Base-by-base conservation (phyloP, 2,797 vertebrate genomes). In the Aphelocoma californica region DNA sequence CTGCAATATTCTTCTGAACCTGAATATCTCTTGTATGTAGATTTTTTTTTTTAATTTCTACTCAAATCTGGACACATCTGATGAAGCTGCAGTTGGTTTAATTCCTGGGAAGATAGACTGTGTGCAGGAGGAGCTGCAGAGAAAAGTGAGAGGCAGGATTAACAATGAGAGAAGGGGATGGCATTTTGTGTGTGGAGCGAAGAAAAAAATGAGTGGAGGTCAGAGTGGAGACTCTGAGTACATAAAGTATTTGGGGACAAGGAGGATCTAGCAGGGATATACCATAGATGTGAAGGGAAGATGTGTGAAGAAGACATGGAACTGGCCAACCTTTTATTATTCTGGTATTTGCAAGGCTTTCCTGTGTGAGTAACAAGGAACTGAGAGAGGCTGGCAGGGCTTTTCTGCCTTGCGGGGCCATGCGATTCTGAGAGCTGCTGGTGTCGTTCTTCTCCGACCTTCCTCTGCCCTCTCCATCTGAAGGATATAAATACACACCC, bases 351-450 rank as follows among this genome's bases (percentile, higher is more conserved):
- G 64, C 42, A 64, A 72, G 50, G 40, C 36, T 79, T 71, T 44
- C 4, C 44, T 62, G 16, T 42, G 44, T 78, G 62, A n/a, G 3
- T 15, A 26, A 10, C 5, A 34, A 42, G 5, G 14, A 36, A 10
- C 38, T 42, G 64, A 44, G 34, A 29, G 60, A 54, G 48, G 14
- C n/a, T 53, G 75, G 13, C 67, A 38, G 90, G 26, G 29, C 38
- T 81, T 45, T 78, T 21, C 34, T 14, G 12, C 74, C 71, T 69
- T 29, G 45, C 4, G 7, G 42, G 32, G 42, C 60, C 18, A 1
- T 8, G 2, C 3, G 0, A 4, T 73, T 72, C 31, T 2, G 6
- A 3, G 53, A 25, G 61, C 62, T 71, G 47, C 31, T 53, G 4
- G 0, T 19, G 65, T 28, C 3, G 11, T n/a, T 77, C 34, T 60